Evolutionary conservation across 2,888 invertebrate species (phyloP), one percentile per base, ranked within the genome.

Genomic region (Corbicula japonica): DNA sequence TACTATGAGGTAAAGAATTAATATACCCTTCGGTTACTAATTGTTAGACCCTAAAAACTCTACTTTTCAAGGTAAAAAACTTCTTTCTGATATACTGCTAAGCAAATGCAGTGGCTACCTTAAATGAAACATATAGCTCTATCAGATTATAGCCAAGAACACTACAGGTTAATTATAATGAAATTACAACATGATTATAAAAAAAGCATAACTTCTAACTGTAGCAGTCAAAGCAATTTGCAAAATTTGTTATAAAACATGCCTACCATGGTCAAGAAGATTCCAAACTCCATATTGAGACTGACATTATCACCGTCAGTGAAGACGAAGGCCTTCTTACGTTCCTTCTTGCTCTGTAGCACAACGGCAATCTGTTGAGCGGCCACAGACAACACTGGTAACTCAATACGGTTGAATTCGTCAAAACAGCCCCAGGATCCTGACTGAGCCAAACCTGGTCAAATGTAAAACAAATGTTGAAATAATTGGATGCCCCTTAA

Each of bases 201-300:
- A 48, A 48, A 48, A 48, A 48, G 21, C 41, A 38, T 38, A 48
- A n/a, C n/a, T 48, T n/a, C 10, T n/a, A 48, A 48, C 10, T 3
- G 10, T 2, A 21, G 8, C 2, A 48, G 4, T 48, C 21, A 48
- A 48, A n/a, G 3, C 48, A 48, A 48, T 23, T n/a, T 10, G 10
- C 10, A n/a, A 15, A 48, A n/a, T 23, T 10, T 15, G 21, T 18
- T n/a, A 21, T 21, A 5, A n/a, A 60, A 8, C 0, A 28, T 28
- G 75, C 88, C 60, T 93, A 97, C 98, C 98, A 99, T 98, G 41
- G 99, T 99, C 80, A 99, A 97, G 92, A 99, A 99, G 89, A 99
- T 98, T 44, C 99, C 99, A 94, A 98, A 98, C 93, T 99, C 98
- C 0, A 97, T 96, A 93, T 98, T 98, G 96, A 99, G 96, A 76